Evolutionary conservation across 1,140 invertebrate genomes (phyloP).

Genomic region (Pseudomyrmex concolor): DNA sequence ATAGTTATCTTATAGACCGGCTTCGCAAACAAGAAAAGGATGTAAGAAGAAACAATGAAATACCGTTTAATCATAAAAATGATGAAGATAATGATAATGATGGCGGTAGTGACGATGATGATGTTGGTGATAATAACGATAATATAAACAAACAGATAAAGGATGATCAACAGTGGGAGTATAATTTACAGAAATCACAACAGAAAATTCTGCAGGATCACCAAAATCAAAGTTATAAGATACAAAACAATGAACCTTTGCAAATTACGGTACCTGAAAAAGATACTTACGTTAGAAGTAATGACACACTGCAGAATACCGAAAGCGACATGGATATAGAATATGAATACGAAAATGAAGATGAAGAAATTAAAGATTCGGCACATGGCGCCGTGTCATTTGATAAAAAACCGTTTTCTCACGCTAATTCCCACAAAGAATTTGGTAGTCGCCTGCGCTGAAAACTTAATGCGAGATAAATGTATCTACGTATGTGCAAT

Average conservation of each 20-base stretch:
- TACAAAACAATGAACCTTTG: slow-evolving; percentile 72
- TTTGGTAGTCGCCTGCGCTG: slow-evolving; percentile 75
- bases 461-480: slow-evolving; percentile 14
- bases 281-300: slow-evolving; percentile 72
- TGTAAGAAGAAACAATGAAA: slow-evolving; percentile 52
- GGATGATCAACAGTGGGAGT: slow-evolving; percentile 51
- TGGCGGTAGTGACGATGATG: slow-evolving; percentile 37
- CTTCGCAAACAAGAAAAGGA: slow-evolving; percentile 70
- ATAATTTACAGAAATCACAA: slow-evolving; percentile 50
- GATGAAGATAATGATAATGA: slow-evolving; percentile 61
- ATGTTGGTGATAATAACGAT: background rate
- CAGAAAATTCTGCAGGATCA: slow-evolving; percentile 52
- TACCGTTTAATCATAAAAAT: slow-evolving; percentile 78
- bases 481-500: background rate
- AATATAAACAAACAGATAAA: slow-evolving; percentile 21
- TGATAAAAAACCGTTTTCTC: slow-evolving; percentile 47
- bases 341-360: slow-evolving; percentile 79
- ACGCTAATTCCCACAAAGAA: slow-evolving; percentile 66
- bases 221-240: slow-evolving; percentile 47
- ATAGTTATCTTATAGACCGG: slow-evolving; percentile 79
- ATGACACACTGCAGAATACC: slow-evolving; percentile 68
- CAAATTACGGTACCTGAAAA: slow-evolving; percentile 84
- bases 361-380: slow-evolving; percentile 57
- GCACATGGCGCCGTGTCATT: slow-evolving; percentile 21
- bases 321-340: slow-evolving; percentile 70